Percentiles rank a stretch among this genome's conserved stretches.
Evolutionary conservation across 2,797 vertebrate species (phyloP).

Genomic region (Cynopterus sphinx): DNA sequence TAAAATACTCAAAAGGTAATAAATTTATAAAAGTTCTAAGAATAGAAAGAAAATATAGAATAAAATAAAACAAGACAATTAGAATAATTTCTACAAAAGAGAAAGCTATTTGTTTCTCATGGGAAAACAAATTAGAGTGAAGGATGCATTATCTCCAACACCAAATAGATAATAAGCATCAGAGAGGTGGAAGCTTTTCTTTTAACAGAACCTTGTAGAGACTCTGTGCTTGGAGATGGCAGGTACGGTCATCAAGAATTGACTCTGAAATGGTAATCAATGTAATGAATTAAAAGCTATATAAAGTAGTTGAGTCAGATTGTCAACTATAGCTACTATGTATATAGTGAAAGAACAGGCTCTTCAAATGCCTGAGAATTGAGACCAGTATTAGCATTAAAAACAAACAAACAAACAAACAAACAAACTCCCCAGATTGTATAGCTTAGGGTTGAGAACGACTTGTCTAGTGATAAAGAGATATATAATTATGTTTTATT

Average conservation of each 20-base stretch:
- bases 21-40: not conserved
- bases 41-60: not conserved
- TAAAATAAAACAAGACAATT: not conserved
- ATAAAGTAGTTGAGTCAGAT: not conserved
- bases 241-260: not conserved
- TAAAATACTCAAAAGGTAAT: slow-evolving; percentile 12
- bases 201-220: not conserved
- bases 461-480: not conserved
- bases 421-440: not conserved
- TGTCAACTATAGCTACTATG: not conserved
- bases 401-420: not conserved
- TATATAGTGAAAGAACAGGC: not conserved
- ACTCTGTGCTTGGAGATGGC: not conserved
- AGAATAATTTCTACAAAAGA: not conserved
- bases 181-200: not conserved
- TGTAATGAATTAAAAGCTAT: not conserved
- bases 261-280: not conserved
- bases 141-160: not conserved
- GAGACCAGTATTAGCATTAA: not conserved
- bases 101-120: not conserved
- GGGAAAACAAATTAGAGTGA: not conserved
- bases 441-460: not conserved
- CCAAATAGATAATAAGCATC: not conserved
- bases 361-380: not conserved
- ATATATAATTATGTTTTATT: not conserved